phyloP scores from a whole-genome alignment of 2,797 vertebrate species.

The Crenuchus spilurus region DNA sequence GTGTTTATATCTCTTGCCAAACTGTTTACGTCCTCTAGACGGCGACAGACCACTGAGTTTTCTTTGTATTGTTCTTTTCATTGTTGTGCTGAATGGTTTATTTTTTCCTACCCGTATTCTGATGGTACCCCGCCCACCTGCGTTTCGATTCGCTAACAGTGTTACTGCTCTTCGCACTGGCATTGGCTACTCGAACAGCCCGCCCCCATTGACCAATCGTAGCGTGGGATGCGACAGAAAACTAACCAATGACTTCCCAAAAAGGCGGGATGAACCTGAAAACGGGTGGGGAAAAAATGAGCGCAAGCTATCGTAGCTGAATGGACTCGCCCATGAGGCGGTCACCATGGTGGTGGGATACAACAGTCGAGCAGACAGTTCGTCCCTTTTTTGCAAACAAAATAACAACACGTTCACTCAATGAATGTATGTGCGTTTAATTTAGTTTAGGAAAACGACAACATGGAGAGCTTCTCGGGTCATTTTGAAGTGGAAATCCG shows the following conservation, averaged over 20 bases:
- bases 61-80: conserved; percentile 32
- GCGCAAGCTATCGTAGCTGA: conserved; percentile 42
- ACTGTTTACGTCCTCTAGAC: conserved; percentile 59
- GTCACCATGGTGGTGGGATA: conserved; percentile 84
- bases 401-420: conserved; percentile 51
- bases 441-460: conserved; percentile 32
- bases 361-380: conserved; percentile 67
- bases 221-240: too few species aligned
- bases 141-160: background rate
- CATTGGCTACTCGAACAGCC: background rate
- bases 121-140: background rate
- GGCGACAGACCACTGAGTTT: conserved; percentile 52
- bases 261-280: too few species aligned
- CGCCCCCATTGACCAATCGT: background rate
- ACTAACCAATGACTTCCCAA: too few species aligned
- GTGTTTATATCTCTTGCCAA: too few species aligned
- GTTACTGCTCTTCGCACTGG: background rate
- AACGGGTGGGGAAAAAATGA: background rate
- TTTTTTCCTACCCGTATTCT: background rate
- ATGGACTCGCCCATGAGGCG: conserved; percentile 79
- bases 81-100: background rate
- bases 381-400: conserved; percentile 60
- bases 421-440: conserved; percentile 32
- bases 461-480: conserved; percentile 56
- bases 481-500: conserved; percentile 51